Evolutionary conservation across 1,140 invertebrate species (phyloP), one percentile per base, ranked within the genome.

Genomic region (Venturia canescens): DNA sequence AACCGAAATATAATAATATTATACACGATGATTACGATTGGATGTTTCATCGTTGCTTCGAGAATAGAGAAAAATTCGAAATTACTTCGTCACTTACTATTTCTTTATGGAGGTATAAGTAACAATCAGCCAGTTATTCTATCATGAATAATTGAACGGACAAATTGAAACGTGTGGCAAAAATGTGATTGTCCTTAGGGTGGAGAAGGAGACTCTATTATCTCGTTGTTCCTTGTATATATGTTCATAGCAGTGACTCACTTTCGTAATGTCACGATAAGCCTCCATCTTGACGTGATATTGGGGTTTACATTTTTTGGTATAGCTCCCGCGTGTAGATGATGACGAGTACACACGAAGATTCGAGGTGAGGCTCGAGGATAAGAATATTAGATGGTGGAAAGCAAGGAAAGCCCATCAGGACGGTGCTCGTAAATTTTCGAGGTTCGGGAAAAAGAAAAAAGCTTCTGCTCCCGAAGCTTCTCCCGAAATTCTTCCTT

Each of bases 341-440:
- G 57, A 60, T 18, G 57, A n/a, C 7, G 57, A 21, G 21, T 50
- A 50, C 18, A 23, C 21, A 21, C 57, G n/a, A 60, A 21, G 57
- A 85, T 86, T 84, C 79, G 57, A 60, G 77, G 81, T n/a, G 81
- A 75, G 80, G 80, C 82, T 84, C 84, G 85, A 15, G 63, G 63
- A 15, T 89, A 86, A 89, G 87, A 88, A 90, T 90, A 90, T 91
- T 90, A 90, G 89, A 85, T 87, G 81, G 82, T 82, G 84, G 82
- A 63, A 83, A 85, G 87, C 89, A 90, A 82, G 89, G 81, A 90
- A 91, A 90, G 87, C 88, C 89, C 89, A 91, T 91, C 89, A 90
- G 85, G 84, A 80, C 79, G 72, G 60, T 69, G 79, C 84, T 89
- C 89, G 87, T 91, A 91, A 90, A 91, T 90, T 90, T 84, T 66